Evolutionary conservation across 2,888 invertebrate species (phyloP).

Genomic region (Lasioglossum marginatum): DNA sequence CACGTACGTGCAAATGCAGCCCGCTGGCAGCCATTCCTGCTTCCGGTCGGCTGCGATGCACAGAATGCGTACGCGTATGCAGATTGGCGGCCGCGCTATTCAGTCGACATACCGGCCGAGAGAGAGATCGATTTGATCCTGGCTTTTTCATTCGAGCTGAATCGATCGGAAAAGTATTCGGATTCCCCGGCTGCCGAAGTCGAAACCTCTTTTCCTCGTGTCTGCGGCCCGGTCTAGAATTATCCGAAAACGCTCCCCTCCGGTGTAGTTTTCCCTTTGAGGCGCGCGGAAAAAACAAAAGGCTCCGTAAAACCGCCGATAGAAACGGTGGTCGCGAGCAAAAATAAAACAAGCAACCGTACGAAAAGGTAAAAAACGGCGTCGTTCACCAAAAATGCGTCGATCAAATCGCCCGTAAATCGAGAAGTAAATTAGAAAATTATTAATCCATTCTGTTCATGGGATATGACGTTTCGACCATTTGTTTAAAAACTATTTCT

Average conservation of each 20-base stretch:
- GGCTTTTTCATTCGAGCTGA: conserved; percentile 62
- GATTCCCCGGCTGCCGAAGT: conserved; percentile 36
- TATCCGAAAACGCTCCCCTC: conserved; percentile 20
- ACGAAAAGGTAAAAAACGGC: not conserved
- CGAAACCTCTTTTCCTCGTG: conserved; percentile 38
- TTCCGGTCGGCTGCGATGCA: conserved; percentile 76
- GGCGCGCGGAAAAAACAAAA: not conserved
- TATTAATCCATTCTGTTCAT: not conserved
- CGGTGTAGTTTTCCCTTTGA: conserved; percentile 23
- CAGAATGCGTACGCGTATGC: conserved; percentile 75
- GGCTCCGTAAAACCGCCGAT: not conserved
- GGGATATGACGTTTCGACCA: too few relatives aligned
- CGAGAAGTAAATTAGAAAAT: conserved; percentile 21
- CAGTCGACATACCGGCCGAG: conserved; percentile 61
- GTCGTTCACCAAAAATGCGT: not conserved
- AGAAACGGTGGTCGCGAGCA: conserved; percentile 1
- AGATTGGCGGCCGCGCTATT: conserved; percentile 70
- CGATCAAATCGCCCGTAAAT: not conserved
- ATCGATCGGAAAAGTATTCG: conserved; percentile 63
- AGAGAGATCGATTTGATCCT: conserved; percentile 71
- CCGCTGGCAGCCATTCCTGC: conserved; percentile 73
- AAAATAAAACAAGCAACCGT: not conserved
- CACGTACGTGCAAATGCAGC: conserved; percentile 66
- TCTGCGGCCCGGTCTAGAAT: conserved; percentile 28
- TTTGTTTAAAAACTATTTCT: too few relatives aligned